Evolutionary conservation across 2,888 invertebrate species (phyloP).

Genomic region (Dicycla oo): DNA sequence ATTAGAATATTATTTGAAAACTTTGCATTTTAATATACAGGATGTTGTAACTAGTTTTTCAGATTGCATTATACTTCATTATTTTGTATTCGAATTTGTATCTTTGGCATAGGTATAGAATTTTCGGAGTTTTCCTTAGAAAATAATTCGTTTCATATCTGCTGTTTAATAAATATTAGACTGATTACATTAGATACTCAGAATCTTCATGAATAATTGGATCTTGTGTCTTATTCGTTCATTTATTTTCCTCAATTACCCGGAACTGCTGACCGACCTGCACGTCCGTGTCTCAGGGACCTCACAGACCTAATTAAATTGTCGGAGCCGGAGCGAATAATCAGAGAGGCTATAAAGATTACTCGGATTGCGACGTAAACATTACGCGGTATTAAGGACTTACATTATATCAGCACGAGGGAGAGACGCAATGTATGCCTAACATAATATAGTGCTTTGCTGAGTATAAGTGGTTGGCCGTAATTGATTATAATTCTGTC

Average conservation of each 20-base stretch:
- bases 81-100: not conserved
- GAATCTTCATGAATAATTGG: not conserved
- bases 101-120: not conserved
- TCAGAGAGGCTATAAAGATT: slow-evolving; percentile 75
- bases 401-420: slow-evolving; percentile 55
- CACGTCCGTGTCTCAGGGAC: slow-evolving; percentile 16
- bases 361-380: slow-evolving; percentile 67
- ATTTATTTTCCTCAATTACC: slow-evolving; percentile 37
- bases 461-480: not conserved
- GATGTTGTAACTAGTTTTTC: too few species aligned
- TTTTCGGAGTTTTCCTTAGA: not conserved
- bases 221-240: slow-evolving; percentile 8
- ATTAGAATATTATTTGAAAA: too few species aligned
- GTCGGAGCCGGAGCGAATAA: slow-evolving; percentile 56
- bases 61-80: not conserved
- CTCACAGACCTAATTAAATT: not conserved
- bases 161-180: not conserved
- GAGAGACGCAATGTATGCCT: slow-evolving; percentile 59
- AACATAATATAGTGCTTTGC: slow-evolving; percentile 8
- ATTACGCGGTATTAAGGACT: slow-evolving; percentile 67
- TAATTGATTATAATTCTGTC: too few species aligned
- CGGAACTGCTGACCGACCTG: slow-evolving; percentile 23
- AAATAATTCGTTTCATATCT: not conserved
- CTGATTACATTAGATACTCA: too few species aligned
- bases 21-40: too few species aligned